Evolutionary conservation across 2,888 invertebrate species (phyloP).

Genomic region (Agriotes lineatus): DNA sequence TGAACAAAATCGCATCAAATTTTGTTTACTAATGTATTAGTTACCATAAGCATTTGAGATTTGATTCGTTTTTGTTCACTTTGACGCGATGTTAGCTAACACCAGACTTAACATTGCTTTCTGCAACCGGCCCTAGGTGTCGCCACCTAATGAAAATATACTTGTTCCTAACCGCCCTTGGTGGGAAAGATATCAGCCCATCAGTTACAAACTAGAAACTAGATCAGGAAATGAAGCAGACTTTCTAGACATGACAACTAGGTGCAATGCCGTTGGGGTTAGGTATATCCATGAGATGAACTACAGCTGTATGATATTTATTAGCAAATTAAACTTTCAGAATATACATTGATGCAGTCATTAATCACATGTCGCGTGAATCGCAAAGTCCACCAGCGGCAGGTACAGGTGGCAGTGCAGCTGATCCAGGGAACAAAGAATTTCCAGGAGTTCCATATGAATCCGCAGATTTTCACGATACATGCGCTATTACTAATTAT

Average conservation of each 20-base stretch:
- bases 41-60: too few relatives aligned
- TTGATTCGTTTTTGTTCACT: too few relatives aligned
- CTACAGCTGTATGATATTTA: too few relatives aligned
- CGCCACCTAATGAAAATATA: slow-evolving; percentile 81
- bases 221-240: slow-evolving; percentile 82
- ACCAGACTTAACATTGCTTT: too few relatives aligned
- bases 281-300: too few relatives aligned
- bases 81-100: too few relatives aligned
- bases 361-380: slow-evolving; percentile 86
- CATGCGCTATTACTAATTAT: slow-evolving; percentile 73
- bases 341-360: slow-evolving; percentile 85
- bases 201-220: slow-evolving; percentile 81
- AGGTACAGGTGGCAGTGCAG: slow-evolving; percentile 73
- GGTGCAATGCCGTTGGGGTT: slow-evolving; percentile 85
- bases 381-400: slow-evolving; percentile 70
- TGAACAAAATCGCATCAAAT: too few relatives aligned
- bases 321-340: slow-evolving; percentile 65
- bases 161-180: slow-evolving; percentile 76
- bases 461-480: slow-evolving; percentile 76
- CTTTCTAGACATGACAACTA: slow-evolving; percentile 80
- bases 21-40: too few relatives aligned
- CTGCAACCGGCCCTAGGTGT: too few relatives aligned
- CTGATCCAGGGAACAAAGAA: slow-evolving; percentile 64
- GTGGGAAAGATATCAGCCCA: slow-evolving; percentile 91
- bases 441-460: slow-evolving; percentile 76